These are phyloP conservation scores for Drosophila mettleri DNA, from an alignment of 2,888 invertebrate genomes.

Conservation along the genomic window DNA sequence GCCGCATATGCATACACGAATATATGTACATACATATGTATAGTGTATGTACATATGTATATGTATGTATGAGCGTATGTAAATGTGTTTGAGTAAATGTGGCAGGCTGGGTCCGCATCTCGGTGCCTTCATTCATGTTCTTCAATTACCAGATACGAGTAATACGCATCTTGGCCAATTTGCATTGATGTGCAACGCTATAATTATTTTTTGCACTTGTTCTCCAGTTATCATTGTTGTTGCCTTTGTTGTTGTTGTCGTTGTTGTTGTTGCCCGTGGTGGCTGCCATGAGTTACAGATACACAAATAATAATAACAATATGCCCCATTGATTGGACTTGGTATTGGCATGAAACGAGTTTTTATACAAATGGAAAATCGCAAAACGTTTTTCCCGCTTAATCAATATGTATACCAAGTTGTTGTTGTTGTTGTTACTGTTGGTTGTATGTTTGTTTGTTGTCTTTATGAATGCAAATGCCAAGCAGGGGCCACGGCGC, in stretches of 20 bases:
- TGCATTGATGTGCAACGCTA: constrained; percentile 16
- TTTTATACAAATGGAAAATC: constrained; percentile 62
- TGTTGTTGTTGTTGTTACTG: constrained; percentile 25
- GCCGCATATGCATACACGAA: constrained; percentile 5
- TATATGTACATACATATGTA: neutral
- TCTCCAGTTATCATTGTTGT: constrained; percentile 7
- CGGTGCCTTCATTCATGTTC: constrained; percentile 61
- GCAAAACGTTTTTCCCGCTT: constrained; percentile 38
- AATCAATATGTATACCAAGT: constrained; percentile 53
- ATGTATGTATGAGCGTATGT: constrained; percentile 25
- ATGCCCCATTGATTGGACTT: constrained; percentile 70
- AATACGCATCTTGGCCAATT: constrained; percentile 47
- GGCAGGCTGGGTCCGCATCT: constrained; percentile 32
- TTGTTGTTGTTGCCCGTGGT: constrained; percentile 13
- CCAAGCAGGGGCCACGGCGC: constrained; percentile 24
- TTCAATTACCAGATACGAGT: constrained; percentile 58
- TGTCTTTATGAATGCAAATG: constrained; percentile 51
- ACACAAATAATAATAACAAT: constrained; percentile 78
- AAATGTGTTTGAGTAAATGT: constrained; percentile 21
- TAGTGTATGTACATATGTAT: neutral
- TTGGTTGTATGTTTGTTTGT: constrained; percentile 17
- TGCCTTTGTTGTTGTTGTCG: constrained; percentile 13
- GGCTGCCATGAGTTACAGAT: constrained; percentile 80
- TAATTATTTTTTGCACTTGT: constrained; percentile 63
- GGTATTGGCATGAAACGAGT: constrained; percentile 62